These are phyloP conservation scores for Pseudochirops corinnae DNA, from an alignment of 2,797 vertebrate genomes.

Conservation along the genomic window DNA sequence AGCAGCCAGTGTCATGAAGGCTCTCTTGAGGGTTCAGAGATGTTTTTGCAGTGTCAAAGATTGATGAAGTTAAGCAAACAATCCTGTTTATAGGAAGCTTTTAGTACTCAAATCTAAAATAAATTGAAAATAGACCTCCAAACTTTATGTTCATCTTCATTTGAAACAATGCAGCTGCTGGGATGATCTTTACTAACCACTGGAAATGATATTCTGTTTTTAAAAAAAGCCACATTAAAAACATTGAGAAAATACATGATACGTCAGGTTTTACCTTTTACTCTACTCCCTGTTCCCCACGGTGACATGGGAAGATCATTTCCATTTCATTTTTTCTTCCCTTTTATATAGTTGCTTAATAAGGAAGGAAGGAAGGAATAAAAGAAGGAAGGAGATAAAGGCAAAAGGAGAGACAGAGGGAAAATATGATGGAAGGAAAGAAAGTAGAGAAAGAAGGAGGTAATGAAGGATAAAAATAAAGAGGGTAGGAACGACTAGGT, in stretches of 20 bases:
- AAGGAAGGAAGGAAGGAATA: not conserved
- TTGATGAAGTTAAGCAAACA: not conserved
- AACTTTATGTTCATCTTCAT: conserved; percentile 50
- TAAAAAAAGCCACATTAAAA: conserved; percentile 33
- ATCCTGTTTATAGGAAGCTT: conserved; percentile 7
- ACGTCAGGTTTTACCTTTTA: not conserved
- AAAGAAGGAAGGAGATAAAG: not conserved
- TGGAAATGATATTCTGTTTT: conserved; percentile 71
- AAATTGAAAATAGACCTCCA: conserved; percentile 8
- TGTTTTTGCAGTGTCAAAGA: conserved; percentile 11
- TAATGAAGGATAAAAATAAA: not conserved
- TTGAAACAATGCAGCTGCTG: conserved; percentile 64
- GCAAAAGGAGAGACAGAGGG: not conserved
- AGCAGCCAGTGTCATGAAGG: not conserved
- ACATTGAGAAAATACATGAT: conserved; percentile 62
- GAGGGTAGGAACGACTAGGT: not conserved
- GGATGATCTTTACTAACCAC: conserved; percentile 67
- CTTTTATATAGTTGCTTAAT: conserved; percentile 11
- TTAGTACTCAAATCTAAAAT: not conserved
- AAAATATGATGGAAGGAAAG: not conserved
- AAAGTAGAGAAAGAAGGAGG: not conserved
- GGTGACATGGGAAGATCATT: conserved; percentile 60
- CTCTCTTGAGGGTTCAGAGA: conserved; percentile 32
- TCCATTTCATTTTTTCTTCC: conserved; percentile 28
- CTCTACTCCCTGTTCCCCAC: not conserved